Evolutionary conservation across 2,888 invertebrate species (phyloP).

Genomic region (Thalpophila matura): DNA sequence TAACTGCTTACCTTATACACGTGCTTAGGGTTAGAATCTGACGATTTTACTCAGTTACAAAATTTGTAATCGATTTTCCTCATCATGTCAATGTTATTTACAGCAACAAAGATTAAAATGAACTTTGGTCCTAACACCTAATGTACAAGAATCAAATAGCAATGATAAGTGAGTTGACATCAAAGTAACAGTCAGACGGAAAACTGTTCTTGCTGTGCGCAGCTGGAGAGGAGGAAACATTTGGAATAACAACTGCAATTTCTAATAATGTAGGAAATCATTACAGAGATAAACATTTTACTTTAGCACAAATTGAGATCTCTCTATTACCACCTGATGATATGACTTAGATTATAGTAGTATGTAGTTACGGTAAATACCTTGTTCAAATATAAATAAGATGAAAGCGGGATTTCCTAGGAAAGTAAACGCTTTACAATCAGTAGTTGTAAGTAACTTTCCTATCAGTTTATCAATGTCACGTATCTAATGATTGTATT

Average conservation of each 20-base stretch:
- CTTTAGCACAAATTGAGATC: conserved; percentile 22
- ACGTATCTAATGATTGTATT: conserved; percentile 38
- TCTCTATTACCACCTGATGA: conserved; percentile 25
- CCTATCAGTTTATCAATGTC: conserved; percentile 36
- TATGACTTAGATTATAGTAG: conserved; percentile 28
- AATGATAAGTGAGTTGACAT: not conserved
- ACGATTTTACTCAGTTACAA: conserved; percentile 4
- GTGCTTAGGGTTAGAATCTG: conserved; percentile 36
- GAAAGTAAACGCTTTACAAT: conserved; percentile 24
- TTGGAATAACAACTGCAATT: conserved; percentile 23
- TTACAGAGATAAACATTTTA: conserved; percentile 18
- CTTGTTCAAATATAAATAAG: conserved; percentile 33
- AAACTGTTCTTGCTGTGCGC: not conserved
- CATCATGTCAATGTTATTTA: not conserved
- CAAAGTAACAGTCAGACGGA: not conserved
- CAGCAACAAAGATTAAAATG: not conserved
- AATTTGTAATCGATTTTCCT: conserved; percentile 38
- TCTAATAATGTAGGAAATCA: conserved; percentile 40
- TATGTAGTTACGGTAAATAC: conserved; percentile 17
- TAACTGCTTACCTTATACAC: conserved; percentile 20
- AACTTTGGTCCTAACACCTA: not conserved
- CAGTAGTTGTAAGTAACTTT: conserved; percentile 23
- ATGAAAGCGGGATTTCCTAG: conserved; percentile 39
- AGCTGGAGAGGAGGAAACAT: conserved; percentile 16
- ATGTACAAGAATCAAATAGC: not conserved